Conservation (phyloP, 2,888 invertebrate genomes). For the Chymomyza caudatula region DNA sequence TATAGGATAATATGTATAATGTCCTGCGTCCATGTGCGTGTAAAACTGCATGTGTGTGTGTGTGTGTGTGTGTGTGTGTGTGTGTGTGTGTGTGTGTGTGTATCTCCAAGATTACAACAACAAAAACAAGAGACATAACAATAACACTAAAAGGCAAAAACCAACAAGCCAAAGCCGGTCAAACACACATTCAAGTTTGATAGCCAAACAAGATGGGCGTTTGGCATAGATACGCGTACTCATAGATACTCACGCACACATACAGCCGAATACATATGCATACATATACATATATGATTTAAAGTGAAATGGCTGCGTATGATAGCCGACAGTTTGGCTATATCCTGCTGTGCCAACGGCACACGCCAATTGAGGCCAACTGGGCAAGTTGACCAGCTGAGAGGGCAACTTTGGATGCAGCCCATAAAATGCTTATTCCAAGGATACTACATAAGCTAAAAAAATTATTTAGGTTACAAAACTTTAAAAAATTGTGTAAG, state of each 20-base stretch:
- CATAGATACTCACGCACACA: slow-evolving; percentile 8
- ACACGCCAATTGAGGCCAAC: slow-evolving; percentile 35
- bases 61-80: slow-evolving; percentile 12
- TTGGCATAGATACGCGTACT: slow-evolving; percentile 43
- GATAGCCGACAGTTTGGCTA: background rate
- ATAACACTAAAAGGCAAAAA: slow-evolving; percentile 52
- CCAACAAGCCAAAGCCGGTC: slow-evolving; percentile 12
- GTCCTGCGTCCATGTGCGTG: background rate
- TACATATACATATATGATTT: background rate
- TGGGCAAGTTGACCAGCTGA: background rate
- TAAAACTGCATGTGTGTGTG: no score
- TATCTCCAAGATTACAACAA: slow-evolving; percentile 27
- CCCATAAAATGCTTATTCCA: background rate
- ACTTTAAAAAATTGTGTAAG: background rate
- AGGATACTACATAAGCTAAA: no score
- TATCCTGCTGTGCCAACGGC: slow-evolving; percentile 33
- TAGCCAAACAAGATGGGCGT: slow-evolving; percentile 8
- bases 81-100: slow-evolving; percentile 10
- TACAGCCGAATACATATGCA: background rate
- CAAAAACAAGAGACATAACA: slow-evolving; percentile 39
- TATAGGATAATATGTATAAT: slow-evolving; percentile 53
- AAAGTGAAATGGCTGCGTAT: slow-evolving; percentile 17
- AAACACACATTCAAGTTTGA: background rate
- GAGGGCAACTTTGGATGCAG: background rate
- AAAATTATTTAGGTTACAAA: no score